Evolutionary conservation across 2,888 invertebrate species (phyloP), one percentile per base, ranked within the genome.

Genomic region (Byasa hedistus): DNA sequence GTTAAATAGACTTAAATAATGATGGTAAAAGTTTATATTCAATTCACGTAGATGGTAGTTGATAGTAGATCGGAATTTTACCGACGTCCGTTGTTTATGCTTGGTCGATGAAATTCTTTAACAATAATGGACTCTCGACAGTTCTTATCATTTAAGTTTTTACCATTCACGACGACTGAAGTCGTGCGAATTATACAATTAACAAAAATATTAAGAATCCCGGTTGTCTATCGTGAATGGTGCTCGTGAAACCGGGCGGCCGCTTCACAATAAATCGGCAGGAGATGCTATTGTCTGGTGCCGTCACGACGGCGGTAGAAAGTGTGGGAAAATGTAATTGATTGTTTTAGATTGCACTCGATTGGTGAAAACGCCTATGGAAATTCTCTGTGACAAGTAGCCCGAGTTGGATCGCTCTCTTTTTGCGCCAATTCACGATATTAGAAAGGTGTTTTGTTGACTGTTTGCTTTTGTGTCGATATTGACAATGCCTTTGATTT

Each of bases 301-400:
- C 76, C 73, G 68, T 70, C 77, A 89, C 88, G 90, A 89, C 87
- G 76, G 81, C 78, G 83, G 79, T 90, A 82, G 91, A 91, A 91
- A 91, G 91, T 91, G 89, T 90, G 91, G 83, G 91, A 90, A 88
- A 81, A 78, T 72, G 74, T 84, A 81, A 82, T 84, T 87, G 85
- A 87, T 87, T 86, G 85, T 86, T 85, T 80, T 75, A 78, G 75
- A 75, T 69, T 69, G 22, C 58, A 15, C n/a, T 70, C 75, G 73
- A 74, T 76, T 70, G 74, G 74, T 74, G 75, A 79, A 77, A 78
- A 78, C 74, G 76, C 75, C 74, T 74, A 76, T 78, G 73, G 76
- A 73, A 78, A 61, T 76, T 64, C 64, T 55, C 64, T 65, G 69
- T 70, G 69, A 69, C 72, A 69, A 70, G 68, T 68, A 21, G 52